Evolutionary conservation across 2,113 vertebrate species (phyloP).

Genomic region (Dipodomys merriami): DNA sequence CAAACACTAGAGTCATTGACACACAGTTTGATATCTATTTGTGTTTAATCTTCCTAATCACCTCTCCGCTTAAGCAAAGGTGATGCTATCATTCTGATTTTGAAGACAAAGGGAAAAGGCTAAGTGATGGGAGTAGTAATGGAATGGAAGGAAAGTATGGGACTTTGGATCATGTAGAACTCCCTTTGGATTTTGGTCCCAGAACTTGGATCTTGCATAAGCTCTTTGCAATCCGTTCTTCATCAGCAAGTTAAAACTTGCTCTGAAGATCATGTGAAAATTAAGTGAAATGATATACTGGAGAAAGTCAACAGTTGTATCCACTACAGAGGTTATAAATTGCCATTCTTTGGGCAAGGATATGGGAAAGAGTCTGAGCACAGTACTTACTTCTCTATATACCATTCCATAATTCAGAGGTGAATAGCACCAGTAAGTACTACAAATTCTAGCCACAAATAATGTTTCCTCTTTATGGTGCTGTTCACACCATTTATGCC

Average conservation of each 20-base stretch:
- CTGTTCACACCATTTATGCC: neutral
- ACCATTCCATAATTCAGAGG: neutral
- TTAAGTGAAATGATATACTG: constrained; percentile 42
- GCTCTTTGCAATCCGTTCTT: neutral
- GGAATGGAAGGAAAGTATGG: neutral
- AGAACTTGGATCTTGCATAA: neutral
- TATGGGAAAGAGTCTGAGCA: neutral
- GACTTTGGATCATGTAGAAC: neutral
- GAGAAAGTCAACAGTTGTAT: neutral
- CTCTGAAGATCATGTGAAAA: neutral
- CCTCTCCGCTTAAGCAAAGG: neutral
- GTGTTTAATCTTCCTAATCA: constrained; percentile 39
- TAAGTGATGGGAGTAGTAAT: neutral
- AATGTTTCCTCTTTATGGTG: neutral
- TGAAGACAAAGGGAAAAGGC: neutral
- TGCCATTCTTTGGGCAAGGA: neutral
- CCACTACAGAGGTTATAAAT: neutral
- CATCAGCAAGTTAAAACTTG: neutral
- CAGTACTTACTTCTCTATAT: neutral
- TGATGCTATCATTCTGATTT: neutral
- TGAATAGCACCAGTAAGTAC: neutral
- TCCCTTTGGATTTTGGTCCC: neutral
- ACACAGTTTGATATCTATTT: neutral
- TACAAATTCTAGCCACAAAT: neutral
- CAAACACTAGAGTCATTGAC: neutral